Evolutionary conservation across 2,113 vertebrate genomes (phyloP), one percentile per base, ranked within the genome.

Genomic region (Lamprotornis superbus): DNA sequence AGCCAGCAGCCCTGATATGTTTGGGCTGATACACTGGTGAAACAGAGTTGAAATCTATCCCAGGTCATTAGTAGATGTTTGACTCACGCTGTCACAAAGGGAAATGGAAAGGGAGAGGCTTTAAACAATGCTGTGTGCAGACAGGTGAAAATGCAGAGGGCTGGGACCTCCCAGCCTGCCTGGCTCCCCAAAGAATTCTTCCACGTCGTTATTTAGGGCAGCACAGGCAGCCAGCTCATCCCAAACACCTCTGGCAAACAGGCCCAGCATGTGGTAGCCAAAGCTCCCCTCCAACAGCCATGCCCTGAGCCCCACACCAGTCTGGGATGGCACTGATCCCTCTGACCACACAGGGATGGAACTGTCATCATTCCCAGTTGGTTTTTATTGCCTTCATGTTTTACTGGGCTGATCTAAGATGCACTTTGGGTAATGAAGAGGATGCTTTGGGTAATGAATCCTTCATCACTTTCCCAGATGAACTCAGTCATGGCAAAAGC

Each of bases 11-110:
- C 88, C 90, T 93, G 95, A 97, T 96, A 8, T 78, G 93, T 96
- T 94, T 97, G 95, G 94, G 93, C 96, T 96, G 96, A 97, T 97
- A 96, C 95, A 96, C 83, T 82, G 69, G 83, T 90, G 94, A 95
- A 96, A 95, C 95, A 93, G 94, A 97, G 95, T 96, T 96, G 95
- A 97, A 97, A 97, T 97, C 96, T 96, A 97, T 97, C 95, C 94
- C 94, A 84, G 92, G 96, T 96, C 96, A 97, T 97, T 97, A 97
- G 95, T 33, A 89, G 92, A 92, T 95, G 95, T 96, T 96, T 97
- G 96, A 95, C 92, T 97, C 90, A 39, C 61, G 15, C 80, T 96
- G 95, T 96, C 96, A 97, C 95, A 55, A 61, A 92, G 88, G 96
- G 95, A 96, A 97, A 96, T 96, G 92, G 93, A 89, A 96, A 94